These are phyloP conservation scores for Poecilia gillii DNA, from an alignment of 2,797 vertebrate genomes.

Conservation along the genomic window DNA sequence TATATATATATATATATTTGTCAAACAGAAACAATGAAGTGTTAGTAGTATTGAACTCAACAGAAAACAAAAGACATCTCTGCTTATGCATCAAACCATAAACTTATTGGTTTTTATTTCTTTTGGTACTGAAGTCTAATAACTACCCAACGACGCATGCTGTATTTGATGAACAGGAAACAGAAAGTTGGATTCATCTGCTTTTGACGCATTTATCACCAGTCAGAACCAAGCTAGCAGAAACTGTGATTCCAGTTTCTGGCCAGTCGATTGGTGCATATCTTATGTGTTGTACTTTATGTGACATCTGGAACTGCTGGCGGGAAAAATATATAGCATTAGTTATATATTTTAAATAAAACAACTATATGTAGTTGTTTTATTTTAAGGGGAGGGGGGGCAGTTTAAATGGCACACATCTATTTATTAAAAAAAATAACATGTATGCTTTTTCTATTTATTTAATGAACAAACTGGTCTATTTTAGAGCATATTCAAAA, in stretches of 20 bases:
- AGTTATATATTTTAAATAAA: not conserved
- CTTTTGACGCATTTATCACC: not conserved
- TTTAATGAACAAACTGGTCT: not conserved
- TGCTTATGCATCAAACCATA: not conserved
- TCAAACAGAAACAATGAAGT: too few relatives aligned
- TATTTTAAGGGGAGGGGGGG: not conserved
- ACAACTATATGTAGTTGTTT: not conserved
- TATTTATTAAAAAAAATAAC: not conserved
- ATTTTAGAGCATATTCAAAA: not conserved
- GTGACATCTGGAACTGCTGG: not conserved
- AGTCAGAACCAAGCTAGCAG: not conserved
- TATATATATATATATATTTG: too few relatives aligned
- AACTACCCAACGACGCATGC: not conserved
- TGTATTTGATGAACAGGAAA: not conserved
- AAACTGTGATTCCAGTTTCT: not conserved
- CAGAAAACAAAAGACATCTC: not conserved
- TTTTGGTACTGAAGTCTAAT: not conserved
- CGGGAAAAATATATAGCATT: not conserved
- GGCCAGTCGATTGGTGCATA: too few relatives aligned
- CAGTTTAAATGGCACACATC: not conserved
- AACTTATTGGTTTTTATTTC: not conserved
- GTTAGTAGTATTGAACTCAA: not conserved
- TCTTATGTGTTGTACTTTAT: conserved; percentile 14
- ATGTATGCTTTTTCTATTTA: not conserved
- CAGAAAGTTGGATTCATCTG: not conserved